phyloP scores from a whole-genome alignment of 2,888 invertebrate genomes.

The Plagodis dolabraria region DNA sequence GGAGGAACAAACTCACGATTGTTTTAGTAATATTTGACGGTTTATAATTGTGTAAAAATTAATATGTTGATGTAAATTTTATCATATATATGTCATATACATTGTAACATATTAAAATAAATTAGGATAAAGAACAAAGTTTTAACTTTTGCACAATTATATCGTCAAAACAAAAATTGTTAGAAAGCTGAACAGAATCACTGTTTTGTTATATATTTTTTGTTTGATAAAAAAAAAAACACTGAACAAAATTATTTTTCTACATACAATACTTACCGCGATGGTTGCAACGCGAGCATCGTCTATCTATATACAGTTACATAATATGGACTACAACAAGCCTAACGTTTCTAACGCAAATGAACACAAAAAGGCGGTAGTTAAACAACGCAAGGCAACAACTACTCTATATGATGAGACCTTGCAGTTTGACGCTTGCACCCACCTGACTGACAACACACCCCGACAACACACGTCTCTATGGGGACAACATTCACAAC shows the following conservation, averaged over 20 bases:
- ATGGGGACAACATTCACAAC: slow-evolving; percentile 75
- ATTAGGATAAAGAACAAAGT: neutral
- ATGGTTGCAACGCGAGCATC: slow-evolving; percentile 47
- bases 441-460: slow-evolving; percentile 69
- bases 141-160: slow-evolving; percentile 68
- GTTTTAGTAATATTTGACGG: slow-evolving; percentile 46
- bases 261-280: slow-evolving; percentile 71
- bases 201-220: slow-evolving; percentile 50
- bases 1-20: slow-evolving; percentile 60
- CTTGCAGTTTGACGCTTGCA: slow-evolving; percentile 74
- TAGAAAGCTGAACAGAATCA: slow-evolving; percentile 70
- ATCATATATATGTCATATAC: neutral
- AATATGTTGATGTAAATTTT: neutral
- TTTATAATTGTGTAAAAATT: slow-evolving; percentile 64
- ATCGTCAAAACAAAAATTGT: slow-evolving; percentile 51
- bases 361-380: slow-evolving; percentile 73
- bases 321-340: slow-evolving; percentile 73
- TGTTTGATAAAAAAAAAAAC: slow-evolving; percentile 43
- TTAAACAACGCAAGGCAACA: slow-evolving; percentile 73
- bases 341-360: slow-evolving; percentile 78
- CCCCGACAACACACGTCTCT: slow-evolving; percentile 65
- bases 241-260: slow-evolving; percentile 51
- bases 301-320: slow-evolving; percentile 64
- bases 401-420: slow-evolving; percentile 48
- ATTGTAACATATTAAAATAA: neutral